Percentiles rank a stretch among this genome's conserved stretches.
Conservation (phyloP, 2,888 invertebrate species). For the Autographa gamma region DNA sequence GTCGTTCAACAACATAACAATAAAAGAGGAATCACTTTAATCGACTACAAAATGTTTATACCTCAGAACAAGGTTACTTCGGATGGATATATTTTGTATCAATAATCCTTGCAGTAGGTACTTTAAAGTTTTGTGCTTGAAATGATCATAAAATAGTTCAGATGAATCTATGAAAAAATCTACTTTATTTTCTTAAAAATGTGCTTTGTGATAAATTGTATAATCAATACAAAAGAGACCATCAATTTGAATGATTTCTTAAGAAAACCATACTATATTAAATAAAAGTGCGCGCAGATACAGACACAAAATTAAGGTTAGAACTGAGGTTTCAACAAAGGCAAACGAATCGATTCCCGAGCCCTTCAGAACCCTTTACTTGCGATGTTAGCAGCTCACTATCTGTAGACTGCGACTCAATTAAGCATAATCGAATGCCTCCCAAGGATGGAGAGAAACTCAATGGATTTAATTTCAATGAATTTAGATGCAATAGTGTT, state of each 20-base stretch:
- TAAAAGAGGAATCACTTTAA: slow-evolving; percentile 10
- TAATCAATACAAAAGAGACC: too few species aligned
- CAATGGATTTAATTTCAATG: slow-evolving; percentile 26
- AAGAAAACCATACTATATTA: too few species aligned
- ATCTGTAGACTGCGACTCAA: slow-evolving; percentile 21
- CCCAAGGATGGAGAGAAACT: slow-evolving; percentile 8
- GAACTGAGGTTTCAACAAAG: neutral
- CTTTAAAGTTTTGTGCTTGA: neutral
- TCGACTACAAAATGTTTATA: neutral
- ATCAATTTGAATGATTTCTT: too few species aligned
- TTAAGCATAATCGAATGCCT: slow-evolving; percentile 34
- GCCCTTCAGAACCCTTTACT: neutral
- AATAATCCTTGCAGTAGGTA: neutral
- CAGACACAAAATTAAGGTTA: too few species aligned
- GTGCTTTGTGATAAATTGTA: too few species aligned
- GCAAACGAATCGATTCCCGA: slow-evolving; percentile 7
- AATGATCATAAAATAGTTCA: neutral
- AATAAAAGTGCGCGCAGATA: too few species aligned
- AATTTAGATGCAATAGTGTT: slow-evolving; percentile 9
- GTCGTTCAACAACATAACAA: slow-evolving; percentile 14
- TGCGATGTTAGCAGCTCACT: neutral
- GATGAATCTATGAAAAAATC: too few species aligned
- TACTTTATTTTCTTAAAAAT: too few species aligned
- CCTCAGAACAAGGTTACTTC: slow-evolving; percentile 1
- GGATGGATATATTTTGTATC: slow-evolving; percentile 1